A percentile compares a stretch with the other conserved stretches of the same genome.
Evolutionary conservation across 2,113 vertebrate species (phyloP).

Genomic region (Pseudorectes ferrugineus): DNA sequence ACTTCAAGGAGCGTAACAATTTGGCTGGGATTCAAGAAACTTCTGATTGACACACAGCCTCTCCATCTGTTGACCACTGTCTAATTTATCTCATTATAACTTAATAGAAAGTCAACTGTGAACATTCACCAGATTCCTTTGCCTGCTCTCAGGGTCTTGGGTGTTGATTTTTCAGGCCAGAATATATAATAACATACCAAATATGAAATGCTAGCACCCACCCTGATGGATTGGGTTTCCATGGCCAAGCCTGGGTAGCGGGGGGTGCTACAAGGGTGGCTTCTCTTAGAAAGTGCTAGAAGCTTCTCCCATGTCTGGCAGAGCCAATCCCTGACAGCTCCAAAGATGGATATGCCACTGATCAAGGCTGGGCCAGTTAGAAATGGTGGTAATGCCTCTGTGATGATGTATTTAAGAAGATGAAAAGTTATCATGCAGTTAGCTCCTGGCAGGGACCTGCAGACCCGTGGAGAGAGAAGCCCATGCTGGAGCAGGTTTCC

Average conservation of each 20-base stretch:
- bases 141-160: neutral
- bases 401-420: accelerated
- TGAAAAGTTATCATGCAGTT: neutral
- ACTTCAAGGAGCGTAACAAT: neutral
- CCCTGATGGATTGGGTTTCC: neutral
- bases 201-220: neutral
- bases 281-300: neutral
- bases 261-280: neutral
- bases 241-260: accelerated
- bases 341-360: neutral
- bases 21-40: neutral
- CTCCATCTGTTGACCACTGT: neutral
- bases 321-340: neutral
- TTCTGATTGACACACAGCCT: neutral
- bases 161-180: neutral
- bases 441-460: neutral
- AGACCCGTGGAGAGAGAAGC: accelerated
- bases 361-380: neutral
- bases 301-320: neutral
- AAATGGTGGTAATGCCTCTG: neutral
- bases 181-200: neutral
- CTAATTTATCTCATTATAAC: neutral
- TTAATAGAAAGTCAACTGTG: neutral
- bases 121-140: neutral
- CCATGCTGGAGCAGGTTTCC: neutral